phyloP scores from a whole-genome alignment of 1,140 invertebrate species.

The Magallana gigas region DNA sequence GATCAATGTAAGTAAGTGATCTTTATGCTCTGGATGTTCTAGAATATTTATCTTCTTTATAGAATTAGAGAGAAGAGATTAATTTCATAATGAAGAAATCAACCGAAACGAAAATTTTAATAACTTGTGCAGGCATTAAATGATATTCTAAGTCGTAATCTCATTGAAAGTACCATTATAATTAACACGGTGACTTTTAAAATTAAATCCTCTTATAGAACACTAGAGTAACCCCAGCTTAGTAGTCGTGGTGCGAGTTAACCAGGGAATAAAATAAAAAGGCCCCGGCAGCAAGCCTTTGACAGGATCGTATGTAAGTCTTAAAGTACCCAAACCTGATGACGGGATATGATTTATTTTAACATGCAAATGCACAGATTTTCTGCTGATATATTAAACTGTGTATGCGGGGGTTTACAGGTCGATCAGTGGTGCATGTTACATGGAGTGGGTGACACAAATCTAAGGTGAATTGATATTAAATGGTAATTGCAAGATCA shows the following conservation, averaged over 20 bases:
- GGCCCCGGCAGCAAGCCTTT: too few relatives aligned
- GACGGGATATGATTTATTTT: too few relatives aligned
- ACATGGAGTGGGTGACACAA: background rate
- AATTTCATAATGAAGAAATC: too few relatives aligned
- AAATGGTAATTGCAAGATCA: background rate
- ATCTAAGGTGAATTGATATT: background rate
- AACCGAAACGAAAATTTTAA: too few relatives aligned
- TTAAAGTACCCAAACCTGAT: too few relatives aligned
- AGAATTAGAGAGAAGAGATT: too few relatives aligned
- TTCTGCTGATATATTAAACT: background rate
- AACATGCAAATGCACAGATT: background rate
- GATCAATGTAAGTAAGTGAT: too few relatives aligned
- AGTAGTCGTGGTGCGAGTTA: background rate
- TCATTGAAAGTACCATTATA: background rate
- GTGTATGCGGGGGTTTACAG: background rate
- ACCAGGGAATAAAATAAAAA: background rate
- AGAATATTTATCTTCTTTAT: too few relatives aligned
- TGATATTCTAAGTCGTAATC: too few relatives aligned
- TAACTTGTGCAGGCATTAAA: too few relatives aligned
- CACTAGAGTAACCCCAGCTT: background rate
- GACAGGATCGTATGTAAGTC: too few relatives aligned
- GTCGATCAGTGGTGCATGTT: background rate
- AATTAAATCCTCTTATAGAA: background rate
- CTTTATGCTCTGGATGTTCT: too few relatives aligned
- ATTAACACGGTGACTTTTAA: constrained; percentile 2